These are phyloP conservation scores for rat (Rattus norvegicus) DNA, from an alignment of 2,113 vertebrate species.

Conservation along the genomic window DNA sequence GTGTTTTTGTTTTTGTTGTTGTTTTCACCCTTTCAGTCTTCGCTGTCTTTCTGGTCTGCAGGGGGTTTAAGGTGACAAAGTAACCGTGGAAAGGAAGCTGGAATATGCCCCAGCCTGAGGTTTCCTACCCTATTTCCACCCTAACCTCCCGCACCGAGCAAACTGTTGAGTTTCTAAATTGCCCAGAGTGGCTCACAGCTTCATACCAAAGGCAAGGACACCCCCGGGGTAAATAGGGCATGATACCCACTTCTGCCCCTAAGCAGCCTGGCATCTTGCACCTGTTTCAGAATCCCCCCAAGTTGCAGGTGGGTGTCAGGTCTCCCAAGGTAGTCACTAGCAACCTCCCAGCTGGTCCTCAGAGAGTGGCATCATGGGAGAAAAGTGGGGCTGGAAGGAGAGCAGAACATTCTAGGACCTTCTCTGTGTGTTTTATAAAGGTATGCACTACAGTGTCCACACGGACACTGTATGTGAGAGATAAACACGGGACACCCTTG, in stretches of 20 bases:
- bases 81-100: not conserved
- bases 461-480: accelerated
- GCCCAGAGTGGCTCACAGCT: not conserved
- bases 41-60: not conserved
- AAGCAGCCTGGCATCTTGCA: not conserved
- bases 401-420: not conserved
- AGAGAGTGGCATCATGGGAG: not conserved
- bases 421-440: not conserved
- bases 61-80: not conserved
- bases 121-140: not conserved
- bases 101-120: not conserved
- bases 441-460: not conserved
- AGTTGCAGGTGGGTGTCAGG: not conserved
- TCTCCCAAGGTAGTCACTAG: not conserved
- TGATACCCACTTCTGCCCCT: accelerated
- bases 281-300: too few relatives aligned
- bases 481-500: too few relatives aligned
- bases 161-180: not conserved
- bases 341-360: not conserved
- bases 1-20: not conserved
- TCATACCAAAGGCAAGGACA: not conserved
- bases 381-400: not conserved
- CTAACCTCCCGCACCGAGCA: not conserved
- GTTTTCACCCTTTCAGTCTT: not conserved
- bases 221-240: accelerated